Base-by-base conservation (phyloP, 2,888 invertebrate genomes). In the Xestia c-nigrum region DNA sequence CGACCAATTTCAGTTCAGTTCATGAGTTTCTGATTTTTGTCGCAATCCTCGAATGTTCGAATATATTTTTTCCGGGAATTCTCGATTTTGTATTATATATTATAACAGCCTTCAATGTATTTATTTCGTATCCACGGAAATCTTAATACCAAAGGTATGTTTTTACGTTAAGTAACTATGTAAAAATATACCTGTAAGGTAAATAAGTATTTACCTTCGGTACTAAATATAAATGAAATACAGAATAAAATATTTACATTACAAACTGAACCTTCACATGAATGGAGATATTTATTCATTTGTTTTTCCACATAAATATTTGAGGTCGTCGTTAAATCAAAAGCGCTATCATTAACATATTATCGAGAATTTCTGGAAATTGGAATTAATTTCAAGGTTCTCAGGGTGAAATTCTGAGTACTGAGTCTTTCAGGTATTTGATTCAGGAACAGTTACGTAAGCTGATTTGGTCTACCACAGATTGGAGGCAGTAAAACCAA, bases 231-330 rank as follows among this genome's bases (percentile, higher is more conserved):
- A 43, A n/a, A 16, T 64, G 46, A 43, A 50, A 64, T 40, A 0
- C 24, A 38, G 19, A 40, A 57, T 50, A 50, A 24, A 78, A 76
- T 82, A 64, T 83, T 76, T 9, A 64, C 47, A 21, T 76, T 9
- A 64, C 47, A 21, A 47, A 14, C 9, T 24, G 6, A 74, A 57
- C 16, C 40, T 74, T 77, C 19, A 31, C 21, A 1, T 64, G 16
- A 57, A 24, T 16, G 10, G 55, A 47, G 61, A 61, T 74, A 63
- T 55, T 63, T 61, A 38, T 43, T 47, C 21, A 0, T 24, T n/a
- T 52, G 38, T 2, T 21, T n/a, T 82, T 38, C 9, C 55, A 43
- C 10, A 38, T n/a, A n/a, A n/a, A n/a, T 55, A 10, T 40, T 80
- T 1, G 5, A 14, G 16, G 6, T 73, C n/a, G 7, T 43, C 19